Conservation (phyloP, 2,888 invertebrate species). For the Boloria euphrosyne region DNA sequence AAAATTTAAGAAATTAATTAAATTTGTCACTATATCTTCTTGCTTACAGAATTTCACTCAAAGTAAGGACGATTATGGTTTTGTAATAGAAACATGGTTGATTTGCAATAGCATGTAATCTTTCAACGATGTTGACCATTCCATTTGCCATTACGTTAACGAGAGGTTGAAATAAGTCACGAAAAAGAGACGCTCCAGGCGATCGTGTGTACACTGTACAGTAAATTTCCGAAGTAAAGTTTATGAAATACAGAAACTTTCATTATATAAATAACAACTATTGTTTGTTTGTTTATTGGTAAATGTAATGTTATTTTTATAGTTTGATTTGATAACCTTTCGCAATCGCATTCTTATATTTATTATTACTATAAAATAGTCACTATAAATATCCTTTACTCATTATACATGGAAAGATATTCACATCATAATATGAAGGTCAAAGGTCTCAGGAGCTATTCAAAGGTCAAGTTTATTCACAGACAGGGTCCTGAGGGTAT, state of each 20-base stretch:
- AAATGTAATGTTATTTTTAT: slow-evolving; percentile 1
- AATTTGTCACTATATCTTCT: too few relatives aligned
- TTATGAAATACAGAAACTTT: slow-evolving; percentile 19
- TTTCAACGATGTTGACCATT: slow-evolving; percentile 39
- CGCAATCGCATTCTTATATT: background rate
- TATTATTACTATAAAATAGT: background rate
- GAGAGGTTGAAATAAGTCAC: slow-evolving; percentile 49
- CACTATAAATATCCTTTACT: background rate
- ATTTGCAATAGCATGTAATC: slow-evolving; percentile 38
- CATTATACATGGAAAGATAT: slow-evolving; percentile 4
- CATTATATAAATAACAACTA: background rate
- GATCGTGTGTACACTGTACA: slow-evolving; percentile 33
- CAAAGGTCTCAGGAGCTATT: background rate
- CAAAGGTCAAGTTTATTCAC: slow-evolving; percentile 15
- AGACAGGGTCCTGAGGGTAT: slow-evolving; percentile 1
- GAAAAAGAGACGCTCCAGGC: slow-evolving; percentile 53
- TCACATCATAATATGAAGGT: slow-evolving; percentile 3
- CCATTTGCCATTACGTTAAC: slow-evolving; percentile 34
- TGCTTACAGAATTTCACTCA: too few relatives aligned
- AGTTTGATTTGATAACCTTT: background rate
- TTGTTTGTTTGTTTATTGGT: slow-evolving; percentile 4
- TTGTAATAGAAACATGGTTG: slow-evolving; percentile 32
- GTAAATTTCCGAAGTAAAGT: slow-evolving; percentile 1
- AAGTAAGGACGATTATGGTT: slow-evolving; percentile 25
- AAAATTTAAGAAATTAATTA: too few relatives aligned